Evolutionary conservation across 2,888 invertebrate species (phyloP), one percentile per base, ranked within the genome.

Genomic region (Epinotia ramella): DNA sequence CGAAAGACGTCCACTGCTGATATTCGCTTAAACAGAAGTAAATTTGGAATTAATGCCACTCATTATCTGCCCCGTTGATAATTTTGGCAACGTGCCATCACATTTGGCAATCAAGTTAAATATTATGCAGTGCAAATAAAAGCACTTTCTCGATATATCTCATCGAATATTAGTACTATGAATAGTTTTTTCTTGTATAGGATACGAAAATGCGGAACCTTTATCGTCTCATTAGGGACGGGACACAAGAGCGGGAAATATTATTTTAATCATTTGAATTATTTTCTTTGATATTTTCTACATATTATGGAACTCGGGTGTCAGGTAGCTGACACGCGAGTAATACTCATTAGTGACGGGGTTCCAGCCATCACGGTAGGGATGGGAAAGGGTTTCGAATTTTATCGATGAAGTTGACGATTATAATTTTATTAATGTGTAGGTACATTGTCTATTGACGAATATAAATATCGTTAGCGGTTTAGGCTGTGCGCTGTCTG

Each of bases 291-390:
- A 71, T 75, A 75, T 75, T 75, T 75, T 64, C 65, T 60, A 66
- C 60, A 53, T 70, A 59, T 66, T 74, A 49, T 53, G 62, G 62
- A 68, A 53, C 67, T 33, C 67, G 40, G 53, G 56, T 60, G 24
- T 68, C 64, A 73, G 73, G 76, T 71, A 65, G 76, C 66, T 66
- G 73, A 68, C 57, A 73, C 57, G 73, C 68, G 68, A 68, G 73
- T 76, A 73, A 76, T 76, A 73, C 76, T 73, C 76, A 76, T 76
- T 73, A 76, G 71, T 73, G 76, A 76, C 67, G 59, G 66, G 62
- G 56, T 69, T 73, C 68, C 76, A 76, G 73, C 76, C 59, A 73
- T 76, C 76, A 74, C 49, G 7, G 13, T 65, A 73, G 76, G 11
- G 76, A 68, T 73, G 68, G 67, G 68, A 64, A 20, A 33, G 18